These are phyloP conservation scores for Cranoglanis bouderius DNA, from an alignment of 2,113 vertebrate genomes.

Conservation along the genomic window DNA sequence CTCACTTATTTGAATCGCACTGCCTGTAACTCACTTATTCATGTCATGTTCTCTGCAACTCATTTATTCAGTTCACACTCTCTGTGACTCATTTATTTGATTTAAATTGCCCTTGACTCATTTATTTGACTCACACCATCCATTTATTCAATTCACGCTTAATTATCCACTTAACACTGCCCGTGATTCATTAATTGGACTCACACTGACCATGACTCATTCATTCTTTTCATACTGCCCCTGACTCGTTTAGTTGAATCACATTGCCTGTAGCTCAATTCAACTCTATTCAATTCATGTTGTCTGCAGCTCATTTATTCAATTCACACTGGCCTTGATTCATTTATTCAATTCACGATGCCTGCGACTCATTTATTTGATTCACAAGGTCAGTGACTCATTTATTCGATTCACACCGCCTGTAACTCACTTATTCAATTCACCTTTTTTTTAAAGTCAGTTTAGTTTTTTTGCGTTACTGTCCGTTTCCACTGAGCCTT, in stretches of 20 bases:
- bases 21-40: background rate
- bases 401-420: background rate
- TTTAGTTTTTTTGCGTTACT: no score
- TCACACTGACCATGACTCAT: background rate
- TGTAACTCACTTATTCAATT: background rate
- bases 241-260: background rate
- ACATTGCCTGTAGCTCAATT: background rate
- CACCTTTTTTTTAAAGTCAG: background rate
- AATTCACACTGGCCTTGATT: background rate
- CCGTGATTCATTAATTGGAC: background rate
- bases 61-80: background rate
- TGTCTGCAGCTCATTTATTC: background rate
- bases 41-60: background rate
- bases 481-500: background rate
- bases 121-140: background rate
- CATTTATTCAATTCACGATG: background rate
- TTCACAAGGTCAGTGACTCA: background rate
- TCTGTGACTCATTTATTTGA: background rate
- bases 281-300: background rate
- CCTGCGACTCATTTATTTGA: background rate
- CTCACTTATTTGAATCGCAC: background rate
- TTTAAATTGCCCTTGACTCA: background rate
- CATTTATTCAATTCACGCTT: background rate
- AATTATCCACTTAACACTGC: no score
- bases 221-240: background rate